Percentiles rank a stretch among this genome's conserved stretches.
phyloP scores from a whole-genome alignment of 2,888 invertebrate species.

The Seira ritae region DNA sequence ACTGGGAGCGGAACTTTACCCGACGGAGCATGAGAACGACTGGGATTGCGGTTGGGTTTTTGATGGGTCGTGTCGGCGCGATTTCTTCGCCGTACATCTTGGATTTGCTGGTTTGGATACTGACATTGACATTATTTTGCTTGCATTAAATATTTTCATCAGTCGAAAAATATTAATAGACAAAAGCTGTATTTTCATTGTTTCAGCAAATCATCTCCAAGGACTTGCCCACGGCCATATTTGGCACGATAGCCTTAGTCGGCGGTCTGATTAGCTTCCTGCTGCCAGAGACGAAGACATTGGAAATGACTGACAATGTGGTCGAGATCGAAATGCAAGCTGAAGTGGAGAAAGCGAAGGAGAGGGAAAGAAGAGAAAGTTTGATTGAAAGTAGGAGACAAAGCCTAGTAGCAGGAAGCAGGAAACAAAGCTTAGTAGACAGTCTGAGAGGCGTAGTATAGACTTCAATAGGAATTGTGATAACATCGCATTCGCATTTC shows the following conservation, averaged over 20 bases:
- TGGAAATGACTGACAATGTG: slow-evolving; percentile 69
- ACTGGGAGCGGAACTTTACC: slow-evolving; percentile 71
- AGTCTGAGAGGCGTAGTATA: too few species aligned
- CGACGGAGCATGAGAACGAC: slow-evolving; percentile 70
- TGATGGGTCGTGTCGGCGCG: slow-evolving; percentile 71
- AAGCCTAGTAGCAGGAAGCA: too few species aligned
- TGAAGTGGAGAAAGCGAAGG: slow-evolving; percentile 47
- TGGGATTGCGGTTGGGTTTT: slow-evolving; percentile 60
- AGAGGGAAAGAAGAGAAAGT: slow-evolving; percentile 34
- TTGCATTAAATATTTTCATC: too few species aligned
- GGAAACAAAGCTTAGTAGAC: too few species aligned
- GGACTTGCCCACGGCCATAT: slow-evolving; percentile 69
- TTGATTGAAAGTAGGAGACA: slow-evolving; percentile 11
- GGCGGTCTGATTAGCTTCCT: slow-evolving; percentile 60
- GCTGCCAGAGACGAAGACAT: slow-evolving; percentile 69
- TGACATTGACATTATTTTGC: not conserved
- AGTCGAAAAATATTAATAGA: not conserved
- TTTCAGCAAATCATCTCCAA: slow-evolving; percentile 60
- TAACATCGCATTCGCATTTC: too few species aligned
- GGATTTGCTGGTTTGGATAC: slow-evolving; percentile 61
- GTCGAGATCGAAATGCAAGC: slow-evolving; percentile 54
- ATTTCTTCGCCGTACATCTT: slow-evolving; percentile 71
- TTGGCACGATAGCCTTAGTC: slow-evolving; percentile 62
- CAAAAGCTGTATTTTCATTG: not conserved
- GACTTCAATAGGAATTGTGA: too few species aligned